Evolutionary conservation across 1,140 invertebrate genomes (phyloP).

Genomic region (Oedothorax gibbosus): DNA sequence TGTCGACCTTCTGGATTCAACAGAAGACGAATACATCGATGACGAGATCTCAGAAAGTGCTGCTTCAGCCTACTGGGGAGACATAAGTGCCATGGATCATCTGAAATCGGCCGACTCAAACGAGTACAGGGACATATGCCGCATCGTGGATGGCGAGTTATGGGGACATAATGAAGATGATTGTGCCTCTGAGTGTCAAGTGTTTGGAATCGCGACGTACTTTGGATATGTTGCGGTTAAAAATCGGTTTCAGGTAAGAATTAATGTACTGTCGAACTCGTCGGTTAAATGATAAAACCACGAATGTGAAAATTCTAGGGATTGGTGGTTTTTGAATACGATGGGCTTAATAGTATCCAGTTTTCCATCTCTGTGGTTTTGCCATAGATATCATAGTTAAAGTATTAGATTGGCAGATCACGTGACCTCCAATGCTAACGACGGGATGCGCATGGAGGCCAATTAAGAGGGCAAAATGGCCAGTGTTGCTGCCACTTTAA

Average conservation of each 20-base stretch:
- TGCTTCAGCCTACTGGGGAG: slow-evolving; percentile 21
- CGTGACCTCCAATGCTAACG: too few relatives aligned
- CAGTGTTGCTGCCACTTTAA: too few relatives aligned
- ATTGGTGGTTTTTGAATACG: too few relatives aligned
- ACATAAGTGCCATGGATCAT: slow-evolving; percentile 26
- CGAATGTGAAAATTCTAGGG: too few relatives aligned
- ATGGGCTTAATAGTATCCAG: too few relatives aligned
- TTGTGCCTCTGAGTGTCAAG: slow-evolving; percentile 42
- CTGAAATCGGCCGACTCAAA: slow-evolving; percentile 6
- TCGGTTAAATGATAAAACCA: too few relatives aligned
- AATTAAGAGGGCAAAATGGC: too few relatives aligned
- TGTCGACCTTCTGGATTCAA: slow-evolving; percentile 13
- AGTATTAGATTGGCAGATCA: too few relatives aligned
- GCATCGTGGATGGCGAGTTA: neutral
- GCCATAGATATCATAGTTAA: too few relatives aligned
- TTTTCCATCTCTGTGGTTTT: too few relatives aligned
- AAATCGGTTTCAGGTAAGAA: slow-evolving; percentile 66
- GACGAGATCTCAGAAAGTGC: slow-evolving; percentile 61
- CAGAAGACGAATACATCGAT: slow-evolving; percentile 61
- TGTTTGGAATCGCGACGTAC: slow-evolving; percentile 64
- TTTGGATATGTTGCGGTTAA: slow-evolving; percentile 65
- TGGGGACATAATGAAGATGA: neutral
- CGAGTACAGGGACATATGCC: slow-evolving; percentile 1
- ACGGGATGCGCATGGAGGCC: too few relatives aligned
- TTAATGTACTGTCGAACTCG: neutral